Base-by-base conservation (phyloP, 2,797 vertebrate genomes). In the Sebastes cheni region DNA sequence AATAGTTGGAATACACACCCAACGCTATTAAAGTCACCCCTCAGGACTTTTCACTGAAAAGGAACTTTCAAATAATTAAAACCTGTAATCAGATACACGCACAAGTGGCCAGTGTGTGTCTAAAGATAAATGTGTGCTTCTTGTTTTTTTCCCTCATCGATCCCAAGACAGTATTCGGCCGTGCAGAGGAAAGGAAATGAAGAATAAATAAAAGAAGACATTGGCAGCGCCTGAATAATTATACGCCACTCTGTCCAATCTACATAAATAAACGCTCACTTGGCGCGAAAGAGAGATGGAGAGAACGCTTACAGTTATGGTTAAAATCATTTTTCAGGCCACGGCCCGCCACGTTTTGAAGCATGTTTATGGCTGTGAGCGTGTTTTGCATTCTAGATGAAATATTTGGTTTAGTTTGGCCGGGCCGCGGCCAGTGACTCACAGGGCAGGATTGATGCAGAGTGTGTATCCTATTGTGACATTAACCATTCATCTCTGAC, bases 331-430 rank as follows among this genome's bases (percentile, higher is more conserved):
- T 95, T 94, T 94, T 95, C 94, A 95, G 91, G 76, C 73, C 75
- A 16, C 2, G 55, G 85, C 88, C 92, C 80, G 67, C 86, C 80
- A 42, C 79, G 42, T 81, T 92, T 91, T 91, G 88, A 91, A 87
- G 88, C 90, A 22, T 95, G 96, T 95, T 96, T 95, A 95, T 91
- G 93, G 90, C 94, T 91, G 86, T 55, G 4, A 90, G 92, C 87
- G 29, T 95, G 94, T 95, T 96, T 94, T 93, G 95, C 93, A 95
- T 93, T 93, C 91, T 82, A 92, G 89, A 93, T 96, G 93, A 96
- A 95, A 93, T 95, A 95, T 95, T 93, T 95, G 82, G 92, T 94
- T 95, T 95, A 88, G 88, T 80, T 95, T 93, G 93, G 94, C 93
- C 52, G 9, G 65, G 84, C 75, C 22, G n/a, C 3, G 62, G 78